These are phyloP conservation scores for Oreohelix idahoensis DNA, from an alignment of 1,140 invertebrate species.

Conservation along the genomic window DNA sequence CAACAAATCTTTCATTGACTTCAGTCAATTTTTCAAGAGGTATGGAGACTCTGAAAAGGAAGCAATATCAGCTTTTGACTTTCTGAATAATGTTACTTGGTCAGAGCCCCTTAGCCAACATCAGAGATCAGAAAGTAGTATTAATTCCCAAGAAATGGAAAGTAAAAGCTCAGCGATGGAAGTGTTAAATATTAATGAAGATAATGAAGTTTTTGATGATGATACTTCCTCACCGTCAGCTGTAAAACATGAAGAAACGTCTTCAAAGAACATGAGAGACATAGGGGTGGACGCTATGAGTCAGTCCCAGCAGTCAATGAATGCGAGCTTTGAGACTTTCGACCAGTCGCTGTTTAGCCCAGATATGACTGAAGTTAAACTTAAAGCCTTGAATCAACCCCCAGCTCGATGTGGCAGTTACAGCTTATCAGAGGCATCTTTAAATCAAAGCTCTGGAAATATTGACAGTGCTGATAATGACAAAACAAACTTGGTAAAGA, in stretches of 20 bases:
- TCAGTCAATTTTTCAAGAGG: slow-evolving; percentile 56
- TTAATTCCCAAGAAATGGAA: neutral
- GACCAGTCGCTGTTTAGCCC: neutral
- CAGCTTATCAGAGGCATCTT: neutral
- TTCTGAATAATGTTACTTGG: slow-evolving; percentile 54
- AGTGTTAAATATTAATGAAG: neutral
- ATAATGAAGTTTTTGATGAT: neutral
- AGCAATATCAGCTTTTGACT: slow-evolving; percentile 64
- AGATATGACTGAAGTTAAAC: neutral
- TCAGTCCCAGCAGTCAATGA: slow-evolving; percentile 14
- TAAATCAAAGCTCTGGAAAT: neutral
- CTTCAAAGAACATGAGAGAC: neutral
- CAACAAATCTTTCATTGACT: slow-evolving; percentile 48
- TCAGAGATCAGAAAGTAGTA: neutral
- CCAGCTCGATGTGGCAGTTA: neutral
- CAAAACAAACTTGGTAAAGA: neutral
- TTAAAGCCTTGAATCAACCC: neutral
- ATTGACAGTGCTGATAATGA: neutral
- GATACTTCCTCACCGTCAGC: too few relatives aligned
- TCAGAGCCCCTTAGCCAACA: neutral
- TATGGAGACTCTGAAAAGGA: slow-evolving; percentile 60
- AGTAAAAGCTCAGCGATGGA: slow-evolving; percentile 22
- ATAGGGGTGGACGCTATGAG: slow-evolving; percentile 34
- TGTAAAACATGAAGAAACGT: neutral
- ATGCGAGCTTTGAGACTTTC: slow-evolving; percentile 26